Evolutionary conservation across 35 echinoderm and acorn worm genomes (phyloP).

Genomic region (Heliocidaris erythrogramma): DNA sequence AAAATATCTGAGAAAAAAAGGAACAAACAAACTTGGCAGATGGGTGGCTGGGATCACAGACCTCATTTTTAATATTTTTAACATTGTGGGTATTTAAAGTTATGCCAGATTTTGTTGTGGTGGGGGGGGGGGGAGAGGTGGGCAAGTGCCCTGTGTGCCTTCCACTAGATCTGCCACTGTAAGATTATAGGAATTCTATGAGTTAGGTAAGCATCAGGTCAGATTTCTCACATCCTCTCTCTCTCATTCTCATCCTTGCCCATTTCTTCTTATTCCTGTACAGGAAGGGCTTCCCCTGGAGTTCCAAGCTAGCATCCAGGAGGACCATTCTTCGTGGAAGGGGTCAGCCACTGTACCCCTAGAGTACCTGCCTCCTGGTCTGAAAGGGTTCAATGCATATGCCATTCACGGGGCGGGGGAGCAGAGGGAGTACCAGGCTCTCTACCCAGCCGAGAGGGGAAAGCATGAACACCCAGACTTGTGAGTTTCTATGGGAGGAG

Average conservation of each 20-base stretch:
- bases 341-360: slow-evolving; percentile 57
- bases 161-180: no score
- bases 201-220: background rate
- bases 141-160: no score
- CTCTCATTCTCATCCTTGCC: background rate
- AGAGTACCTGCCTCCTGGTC: slow-evolving; percentile 53
- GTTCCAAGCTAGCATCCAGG: slow-evolving; percentile 49
- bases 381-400: slow-evolving; percentile 68
- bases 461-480: slow-evolving; percentile 61
- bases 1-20: no score
- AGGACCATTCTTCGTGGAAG: slow-evolving; percentile 55
- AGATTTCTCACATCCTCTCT: slow-evolving; percentile 3
- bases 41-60: no score
- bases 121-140: no score
- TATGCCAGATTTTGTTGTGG: no score
- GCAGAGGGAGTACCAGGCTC: slow-evolving; percentile 58
- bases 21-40: no score
- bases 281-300: slow-evolving; percentile 67
- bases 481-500: slow-evolving; percentile 49
- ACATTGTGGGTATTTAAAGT: no score
- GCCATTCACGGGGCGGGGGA: slow-evolving; percentile 71
- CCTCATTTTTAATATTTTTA: no score
- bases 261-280: background rate
- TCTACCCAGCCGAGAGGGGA: slow-evolving; percentile 56
- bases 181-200: no score